Percentiles rank a stretch among this genome's conserved stretches.
These are phyloP conservation scores for Archilochus colubris DNA, from an alignment of 2,113 vertebrate species.

Conservation along the genomic window DNA sequence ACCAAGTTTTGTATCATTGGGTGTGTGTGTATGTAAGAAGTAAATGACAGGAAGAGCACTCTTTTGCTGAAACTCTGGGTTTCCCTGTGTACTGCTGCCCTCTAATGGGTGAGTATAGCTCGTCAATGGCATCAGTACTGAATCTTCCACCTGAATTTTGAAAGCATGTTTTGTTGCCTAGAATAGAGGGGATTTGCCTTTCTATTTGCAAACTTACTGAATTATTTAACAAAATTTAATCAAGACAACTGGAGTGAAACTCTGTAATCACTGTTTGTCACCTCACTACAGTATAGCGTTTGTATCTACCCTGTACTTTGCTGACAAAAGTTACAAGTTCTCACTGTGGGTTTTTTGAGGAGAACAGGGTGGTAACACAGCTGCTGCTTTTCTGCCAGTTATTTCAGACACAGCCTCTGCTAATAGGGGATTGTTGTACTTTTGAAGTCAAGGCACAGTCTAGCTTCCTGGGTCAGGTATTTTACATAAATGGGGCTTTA, in stretches of 20 bases:
- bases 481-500: background rate
- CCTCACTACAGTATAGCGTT: background rate
- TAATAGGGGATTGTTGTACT: background rate
- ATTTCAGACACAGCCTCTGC: background rate
- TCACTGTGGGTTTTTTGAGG: background rate
- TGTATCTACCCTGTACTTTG: background rate
- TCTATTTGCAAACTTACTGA: background rate
- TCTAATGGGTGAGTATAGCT: background rate
- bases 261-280: background rate
- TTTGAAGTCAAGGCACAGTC: background rate
- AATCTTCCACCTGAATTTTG: background rate
- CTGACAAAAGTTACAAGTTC: background rate
- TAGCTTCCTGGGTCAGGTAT: background rate
- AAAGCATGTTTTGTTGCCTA: background rate
- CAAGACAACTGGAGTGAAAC: background rate
- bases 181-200: background rate
- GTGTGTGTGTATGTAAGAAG: background rate
- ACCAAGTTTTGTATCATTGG: background rate
- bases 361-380: background rate
- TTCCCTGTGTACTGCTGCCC: background rate
- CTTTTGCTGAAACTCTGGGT: background rate
- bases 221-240: background rate
- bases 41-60: background rate
- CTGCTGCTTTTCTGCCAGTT: background rate
- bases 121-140: background rate